Conservation (phyloP, 2,888 invertebrate genomes). For the Agriopis aurantiaria region DNA sequence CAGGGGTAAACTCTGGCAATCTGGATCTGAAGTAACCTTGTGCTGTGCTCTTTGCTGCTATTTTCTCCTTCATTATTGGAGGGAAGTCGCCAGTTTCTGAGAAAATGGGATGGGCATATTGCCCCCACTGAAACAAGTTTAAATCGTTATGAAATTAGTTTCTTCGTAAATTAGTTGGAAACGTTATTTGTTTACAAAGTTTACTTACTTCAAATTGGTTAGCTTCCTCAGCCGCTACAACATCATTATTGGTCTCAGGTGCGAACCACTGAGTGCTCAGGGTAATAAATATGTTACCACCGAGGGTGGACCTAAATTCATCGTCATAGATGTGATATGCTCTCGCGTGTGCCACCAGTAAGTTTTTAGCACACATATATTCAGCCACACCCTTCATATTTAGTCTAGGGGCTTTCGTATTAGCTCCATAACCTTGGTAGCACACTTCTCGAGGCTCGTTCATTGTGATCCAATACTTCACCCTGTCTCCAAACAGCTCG, state of each 20-base stretch:
- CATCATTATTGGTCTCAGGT: slow-evolving; percentile 76
- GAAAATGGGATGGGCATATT: slow-evolving; percentile 88
- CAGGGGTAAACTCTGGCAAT: slow-evolving; percentile 84
- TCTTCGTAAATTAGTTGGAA: neutral
- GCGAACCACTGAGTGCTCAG: slow-evolving; percentile 64
- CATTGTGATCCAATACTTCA: slow-evolving; percentile 84
- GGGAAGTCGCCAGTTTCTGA: slow-evolving; percentile 88
- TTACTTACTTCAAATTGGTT: slow-evolving; percentile 77
- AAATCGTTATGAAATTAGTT: neutral
- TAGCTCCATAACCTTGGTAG: slow-evolving; percentile 72
- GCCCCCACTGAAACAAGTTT: slow-evolving; percentile 68
- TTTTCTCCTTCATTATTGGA: slow-evolving; percentile 82
- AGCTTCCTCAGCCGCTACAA: slow-evolving; percentile 71
- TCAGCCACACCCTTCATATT: slow-evolving; percentile 15
- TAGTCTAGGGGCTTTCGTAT: slow-evolving; percentile 53
- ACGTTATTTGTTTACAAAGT: neutral
- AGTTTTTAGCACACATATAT: slow-evolving; percentile 63
- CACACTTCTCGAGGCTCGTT: slow-evolving; percentile 81
- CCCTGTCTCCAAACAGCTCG: slow-evolving; percentile 76
- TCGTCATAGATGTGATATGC: slow-evolving; percentile 81
- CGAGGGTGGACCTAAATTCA: slow-evolving; percentile 67
- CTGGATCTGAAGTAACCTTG: slow-evolving; percentile 86
- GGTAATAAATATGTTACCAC: slow-evolving; percentile 52
- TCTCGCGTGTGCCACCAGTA: slow-evolving; percentile 83
- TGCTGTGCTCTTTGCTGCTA: slow-evolving; percentile 83